Percentiles rank a stretch among this genome's conserved stretches.
Conservation (phyloP, 2,888 invertebrate genomes). For the Andrena flavipes region DNA sequence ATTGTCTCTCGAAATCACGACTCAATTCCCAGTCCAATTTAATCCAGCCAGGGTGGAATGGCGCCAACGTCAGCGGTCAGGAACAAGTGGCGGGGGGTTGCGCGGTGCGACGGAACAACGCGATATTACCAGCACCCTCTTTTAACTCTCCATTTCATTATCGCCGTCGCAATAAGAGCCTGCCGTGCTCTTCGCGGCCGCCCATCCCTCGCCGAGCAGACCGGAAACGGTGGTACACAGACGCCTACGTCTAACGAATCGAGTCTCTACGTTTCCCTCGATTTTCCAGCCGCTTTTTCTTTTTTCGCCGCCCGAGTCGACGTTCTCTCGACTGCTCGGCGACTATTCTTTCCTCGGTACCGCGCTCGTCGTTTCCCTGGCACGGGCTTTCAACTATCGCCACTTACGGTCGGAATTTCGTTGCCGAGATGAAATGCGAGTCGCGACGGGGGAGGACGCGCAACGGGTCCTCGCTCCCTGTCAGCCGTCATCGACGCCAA, state of each 20-base stretch:
- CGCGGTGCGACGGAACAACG: conserved; percentile 4
- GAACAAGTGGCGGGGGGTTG: neutral
- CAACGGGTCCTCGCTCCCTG: conserved; percentile 35
- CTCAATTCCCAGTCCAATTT: conserved; percentile 32
- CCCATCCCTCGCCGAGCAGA: neutral
- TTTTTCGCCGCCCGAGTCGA: neutral
- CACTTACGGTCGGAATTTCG: conserved; percentile 44
- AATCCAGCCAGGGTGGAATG: conserved; percentile 13
- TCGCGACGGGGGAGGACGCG: neutral
- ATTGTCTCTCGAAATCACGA: conserved; percentile 14
- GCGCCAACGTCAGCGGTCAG: neutral
- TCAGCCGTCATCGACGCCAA: conserved; percentile 63
- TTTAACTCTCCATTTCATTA: conserved; percentile 50
- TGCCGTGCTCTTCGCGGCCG: neutral
- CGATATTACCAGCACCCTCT: conserved; percentile 47
- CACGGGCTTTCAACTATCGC: conserved; percentile 56
- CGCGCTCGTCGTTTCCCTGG: neutral
- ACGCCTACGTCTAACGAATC: conserved; percentile 15
- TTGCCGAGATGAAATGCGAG: conserved; percentile 37
- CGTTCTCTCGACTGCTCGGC: neutral
- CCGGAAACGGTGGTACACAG: conserved; percentile 22
- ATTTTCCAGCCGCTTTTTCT: neutral
- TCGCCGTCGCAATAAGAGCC: conserved; percentile 43
- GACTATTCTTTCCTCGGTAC: neutral
- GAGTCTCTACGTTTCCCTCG: too few relatives aligned